phyloP scores from a whole-genome alignment of 2,888 invertebrate genomes.

The Dasypolia templi region DNA sequence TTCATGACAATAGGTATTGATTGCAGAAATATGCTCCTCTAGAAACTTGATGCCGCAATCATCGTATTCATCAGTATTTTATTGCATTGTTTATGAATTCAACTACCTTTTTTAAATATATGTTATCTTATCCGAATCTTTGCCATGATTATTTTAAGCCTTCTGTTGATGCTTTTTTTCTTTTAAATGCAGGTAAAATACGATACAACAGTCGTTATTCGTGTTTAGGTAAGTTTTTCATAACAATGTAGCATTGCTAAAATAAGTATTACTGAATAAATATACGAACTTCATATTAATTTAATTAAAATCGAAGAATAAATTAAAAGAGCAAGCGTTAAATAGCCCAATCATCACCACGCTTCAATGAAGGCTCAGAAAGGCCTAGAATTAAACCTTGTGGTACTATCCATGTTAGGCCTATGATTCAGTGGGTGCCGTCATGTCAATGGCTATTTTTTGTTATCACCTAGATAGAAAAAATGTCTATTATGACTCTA shows the following conservation, averaged over 20 bases:
- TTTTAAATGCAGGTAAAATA: slow-evolving; percentile 36
- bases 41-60: slow-evolving; percentile 30
- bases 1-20: slow-evolving; percentile 1
- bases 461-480: not conserved
- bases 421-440: not conserved
- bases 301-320: not conserved
- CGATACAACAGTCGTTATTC: slow-evolving; percentile 29
- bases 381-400: slow-evolving; percentile 3
- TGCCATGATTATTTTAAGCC: slow-evolving; percentile 58
- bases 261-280: not conserved
- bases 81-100: slow-evolving; percentile 56
- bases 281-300: not conserved
- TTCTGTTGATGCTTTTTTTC: slow-evolving; percentile 45
- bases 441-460: not conserved
- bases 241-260: not conserved
- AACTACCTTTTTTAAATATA: slow-evolving; percentile 39
- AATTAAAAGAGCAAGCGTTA: not conserved
- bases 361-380: not conserved
- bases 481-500: no score
- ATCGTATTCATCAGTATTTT: slow-evolving; percentile 50
- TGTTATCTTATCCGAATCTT: slow-evolving; percentile 59
- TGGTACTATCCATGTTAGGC: not conserved
- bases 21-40: slow-evolving; percentile 20
- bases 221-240: slow-evolving; percentile 18
- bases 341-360: not conserved